These are phyloP conservation scores for Mechanitis messenoides DNA, from an alignment of 2,888 invertebrate genomes.

Conservation along the genomic window DNA sequence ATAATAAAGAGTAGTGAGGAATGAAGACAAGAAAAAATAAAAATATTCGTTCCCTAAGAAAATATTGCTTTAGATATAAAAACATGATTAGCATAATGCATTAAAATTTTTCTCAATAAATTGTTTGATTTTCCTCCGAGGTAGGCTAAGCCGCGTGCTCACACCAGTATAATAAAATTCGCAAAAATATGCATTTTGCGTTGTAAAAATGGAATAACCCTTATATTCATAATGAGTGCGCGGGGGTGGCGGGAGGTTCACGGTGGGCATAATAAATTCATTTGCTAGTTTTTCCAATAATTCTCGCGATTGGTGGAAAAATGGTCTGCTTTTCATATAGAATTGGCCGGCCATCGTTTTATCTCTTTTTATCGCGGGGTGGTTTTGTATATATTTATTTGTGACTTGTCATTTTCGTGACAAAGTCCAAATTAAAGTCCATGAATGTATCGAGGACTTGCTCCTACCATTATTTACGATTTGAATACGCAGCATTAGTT, in stretches of 20 bases:
- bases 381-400: constrained; percentile 16
- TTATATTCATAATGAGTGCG: constrained; percentile 53
- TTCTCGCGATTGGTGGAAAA: constrained; percentile 72
- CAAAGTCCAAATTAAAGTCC: not conserved
- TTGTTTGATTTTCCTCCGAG: too few relatives aligned
- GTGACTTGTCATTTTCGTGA: constrained; percentile 9
- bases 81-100: too few relatives aligned
- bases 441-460: not conserved
- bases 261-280: constrained; percentile 68
- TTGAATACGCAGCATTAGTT: not conserved
- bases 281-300: constrained; percentile 75
- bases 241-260: constrained; percentile 38
- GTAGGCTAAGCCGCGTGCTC: not conserved
- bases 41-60: too few relatives aligned
- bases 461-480: too few relatives aligned
- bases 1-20: too few relatives aligned
- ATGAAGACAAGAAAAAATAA: too few relatives aligned
- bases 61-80: too few relatives aligned
- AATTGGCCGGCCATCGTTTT: constrained; percentile 44
- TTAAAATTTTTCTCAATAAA: too few relatives aligned
- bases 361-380: constrained; percentile 55
- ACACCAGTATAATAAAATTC: constrained; percentile 6
- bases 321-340: constrained; percentile 60
- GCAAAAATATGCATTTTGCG: constrained; percentile 20
- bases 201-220: constrained; percentile 29